Percentiles rank a stretch among this genome's conserved stretches.
phyloP scores from a whole-genome alignment of 2,113 vertebrate species.

The Coryphaenoides rupestris region DNA sequence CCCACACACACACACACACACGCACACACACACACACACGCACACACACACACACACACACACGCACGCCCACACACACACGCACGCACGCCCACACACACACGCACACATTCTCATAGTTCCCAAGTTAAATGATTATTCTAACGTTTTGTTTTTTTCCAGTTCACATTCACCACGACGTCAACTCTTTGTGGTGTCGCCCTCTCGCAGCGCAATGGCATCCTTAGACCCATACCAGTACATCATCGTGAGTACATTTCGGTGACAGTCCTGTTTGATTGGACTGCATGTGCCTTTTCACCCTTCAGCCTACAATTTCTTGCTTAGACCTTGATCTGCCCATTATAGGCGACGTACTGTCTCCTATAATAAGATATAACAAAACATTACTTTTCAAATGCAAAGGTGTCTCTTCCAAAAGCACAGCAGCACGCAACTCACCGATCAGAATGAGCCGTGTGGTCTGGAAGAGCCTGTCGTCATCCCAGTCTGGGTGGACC shows the following conservation, averaged over 20 bases:
- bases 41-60: too few species aligned
- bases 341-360: too few species aligned
- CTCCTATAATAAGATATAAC: too few species aligned
- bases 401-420: neutral
- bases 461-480: constrained; percentile 92
- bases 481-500: constrained; percentile 90
- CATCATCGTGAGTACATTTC: constrained; percentile 84
- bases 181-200: constrained; percentile 3
- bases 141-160: constrained; percentile 17
- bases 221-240: constrained; percentile 83
- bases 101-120: too few species aligned
- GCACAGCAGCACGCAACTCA: constrained; percentile 57
- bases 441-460: constrained; percentile 88
- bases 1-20: neutral
- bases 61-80: too few species aligned
- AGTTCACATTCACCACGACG: constrained; percentile 30
- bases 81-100: too few species aligned
- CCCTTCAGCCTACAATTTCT: too few species aligned
- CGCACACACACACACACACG: too few species aligned
- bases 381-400: neutral
- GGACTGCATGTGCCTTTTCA: neutral
- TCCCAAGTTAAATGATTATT: too few species aligned
- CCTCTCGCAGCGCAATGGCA: constrained; percentile 72
- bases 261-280: neutral
- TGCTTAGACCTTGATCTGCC: too few species aligned